phyloP scores from a whole-genome alignment of 2,797 vertebrate genomes.

The Falco berigora region DNA sequence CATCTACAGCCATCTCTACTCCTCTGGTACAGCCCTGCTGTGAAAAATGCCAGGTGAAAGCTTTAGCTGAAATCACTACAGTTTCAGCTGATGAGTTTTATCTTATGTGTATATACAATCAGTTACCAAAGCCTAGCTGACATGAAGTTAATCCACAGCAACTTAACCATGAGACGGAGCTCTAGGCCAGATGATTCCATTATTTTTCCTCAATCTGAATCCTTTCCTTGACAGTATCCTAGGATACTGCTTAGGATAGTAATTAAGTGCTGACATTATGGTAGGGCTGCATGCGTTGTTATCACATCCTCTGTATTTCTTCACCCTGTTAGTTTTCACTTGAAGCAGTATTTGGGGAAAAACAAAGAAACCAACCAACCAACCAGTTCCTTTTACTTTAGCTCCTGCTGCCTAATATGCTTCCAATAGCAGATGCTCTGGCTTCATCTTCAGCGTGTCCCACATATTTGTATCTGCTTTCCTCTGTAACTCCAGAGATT shows the following conservation, averaged over 20 bases:
- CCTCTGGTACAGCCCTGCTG: background rate
- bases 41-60: background rate
- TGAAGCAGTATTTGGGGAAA: background rate
- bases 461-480: constrained; percentile 33
- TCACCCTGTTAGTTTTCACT: background rate
- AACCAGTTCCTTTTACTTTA: background rate
- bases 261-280: background rate
- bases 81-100: background rate
- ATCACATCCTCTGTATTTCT: background rate
- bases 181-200: background rate
- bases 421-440: constrained; percentile 13
- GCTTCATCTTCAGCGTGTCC: background rate
- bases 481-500: background rate
- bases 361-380: background rate
- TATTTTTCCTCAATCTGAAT: background rate
- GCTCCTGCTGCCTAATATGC: background rate
- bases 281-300: background rate
- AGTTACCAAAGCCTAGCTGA: background rate
- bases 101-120: background rate
- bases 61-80: background rate
- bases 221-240: background rate
- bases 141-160: background rate
- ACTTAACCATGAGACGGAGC: background rate
- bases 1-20: background rate
- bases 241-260: background rate